Evolutionary conservation across 2,888 invertebrate species (phyloP).

Genomic region (Netelia virgata): DNA sequence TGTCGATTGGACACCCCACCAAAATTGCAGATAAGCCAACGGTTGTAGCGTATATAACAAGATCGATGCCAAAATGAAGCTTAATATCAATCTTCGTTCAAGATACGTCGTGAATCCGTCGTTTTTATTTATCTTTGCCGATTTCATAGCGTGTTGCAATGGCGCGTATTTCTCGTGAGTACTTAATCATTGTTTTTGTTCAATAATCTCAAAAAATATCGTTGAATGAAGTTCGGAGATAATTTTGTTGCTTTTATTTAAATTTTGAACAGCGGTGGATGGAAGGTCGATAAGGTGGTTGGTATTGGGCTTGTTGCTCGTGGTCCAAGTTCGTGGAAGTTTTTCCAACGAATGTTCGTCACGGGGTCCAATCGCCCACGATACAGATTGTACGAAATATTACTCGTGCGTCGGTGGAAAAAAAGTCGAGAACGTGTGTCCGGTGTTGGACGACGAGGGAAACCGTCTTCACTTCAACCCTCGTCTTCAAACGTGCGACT

Average conservation of each 20-base stretch:
- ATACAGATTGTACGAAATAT: constrained; percentile 72
- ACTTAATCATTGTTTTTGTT: background rate
- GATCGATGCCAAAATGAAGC: background rate
- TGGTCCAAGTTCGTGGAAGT: background rate
- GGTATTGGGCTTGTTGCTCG: background rate
- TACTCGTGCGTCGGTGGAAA: constrained; percentile 73
- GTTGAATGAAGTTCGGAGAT: background rate
- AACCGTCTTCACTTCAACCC: constrained; percentile 67
- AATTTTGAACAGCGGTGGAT: constrained; percentile 24
- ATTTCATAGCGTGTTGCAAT: constrained; percentile 1
- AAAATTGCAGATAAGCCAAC: constrained; percentile 53
- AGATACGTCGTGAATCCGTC: background rate
- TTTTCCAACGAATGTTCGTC: constrained; percentile 65
- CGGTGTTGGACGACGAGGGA: background rate
- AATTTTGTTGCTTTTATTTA: background rate
- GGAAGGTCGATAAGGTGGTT: background rate
- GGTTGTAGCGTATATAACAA: constrained; percentile 49
- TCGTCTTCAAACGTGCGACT: constrained; percentile 65
- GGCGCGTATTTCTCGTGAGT: constrained; percentile 40
- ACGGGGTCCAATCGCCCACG: constrained; percentile 48
- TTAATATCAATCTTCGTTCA: background rate
- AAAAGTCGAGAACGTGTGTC: constrained; percentile 65
- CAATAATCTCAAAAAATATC: background rate
- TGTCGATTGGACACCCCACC: constrained; percentile 12
- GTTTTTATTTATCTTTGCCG: background rate